Conservation (phyloP, 2,797 vertebrate genomes). For the Channallabes apus region DNA sequence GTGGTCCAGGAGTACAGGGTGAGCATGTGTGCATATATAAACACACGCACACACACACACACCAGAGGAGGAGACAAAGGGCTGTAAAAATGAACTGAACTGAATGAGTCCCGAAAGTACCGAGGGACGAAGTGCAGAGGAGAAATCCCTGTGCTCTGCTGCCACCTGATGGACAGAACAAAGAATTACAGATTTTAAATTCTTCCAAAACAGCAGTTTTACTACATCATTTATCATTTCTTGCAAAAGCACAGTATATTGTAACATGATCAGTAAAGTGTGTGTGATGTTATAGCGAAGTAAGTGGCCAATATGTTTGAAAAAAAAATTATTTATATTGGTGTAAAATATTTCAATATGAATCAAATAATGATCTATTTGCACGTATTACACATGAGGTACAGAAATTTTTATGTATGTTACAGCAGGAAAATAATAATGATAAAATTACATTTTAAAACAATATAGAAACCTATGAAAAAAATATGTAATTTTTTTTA, state of each 20-base stretch:
- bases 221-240: neutral
- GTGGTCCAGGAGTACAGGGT: conserved; percentile 98
- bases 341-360: neutral
- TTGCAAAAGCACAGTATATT: neutral
- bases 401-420: neutral
- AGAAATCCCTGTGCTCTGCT: conserved; percentile 75
- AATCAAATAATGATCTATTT: neutral
- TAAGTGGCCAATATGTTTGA: neutral
- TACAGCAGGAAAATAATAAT: neutral
- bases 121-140: neutral
- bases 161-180: conserved; percentile 82
- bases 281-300: neutral
- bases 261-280: neutral
- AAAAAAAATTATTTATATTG: too few species aligned
- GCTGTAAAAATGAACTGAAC: conserved; percentile 21
- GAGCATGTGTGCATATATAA: conserved; percentile 46
- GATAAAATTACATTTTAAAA: neutral
- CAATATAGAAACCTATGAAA: too few species aligned
- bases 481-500: too few species aligned
- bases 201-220: neutral
- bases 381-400: neutral
- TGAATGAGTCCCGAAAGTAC: neutral
- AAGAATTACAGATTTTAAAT: neutral
- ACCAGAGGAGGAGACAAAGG: neutral
- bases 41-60: conserved; percentile 10